phyloP scores from a whole-genome alignment of 2,797 vertebrate genomes.

The Chaunax sp. region DNA sequence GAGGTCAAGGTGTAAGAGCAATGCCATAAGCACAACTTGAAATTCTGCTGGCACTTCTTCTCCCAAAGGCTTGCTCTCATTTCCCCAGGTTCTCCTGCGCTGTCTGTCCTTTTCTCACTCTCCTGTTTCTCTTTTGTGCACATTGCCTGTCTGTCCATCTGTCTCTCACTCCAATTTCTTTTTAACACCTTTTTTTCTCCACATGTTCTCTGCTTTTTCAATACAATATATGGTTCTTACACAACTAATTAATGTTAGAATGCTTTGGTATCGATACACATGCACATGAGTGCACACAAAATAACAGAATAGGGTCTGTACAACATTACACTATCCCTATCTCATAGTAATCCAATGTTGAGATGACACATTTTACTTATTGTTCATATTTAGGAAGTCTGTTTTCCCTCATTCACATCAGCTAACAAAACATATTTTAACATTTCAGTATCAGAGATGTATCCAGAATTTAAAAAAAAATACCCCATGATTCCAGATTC shows the following conservation, averaged over 20 bases:
- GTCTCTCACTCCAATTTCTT: slow-evolving; percentile 50
- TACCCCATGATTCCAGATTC: neutral
- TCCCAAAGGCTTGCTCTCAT: slow-evolving; percentile 55
- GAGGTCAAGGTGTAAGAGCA: slow-evolving; percentile 75
- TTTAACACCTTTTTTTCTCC: slow-evolving; percentile 56
- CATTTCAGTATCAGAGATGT: neutral
- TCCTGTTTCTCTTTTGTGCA: slow-evolving; percentile 34
- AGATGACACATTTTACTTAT: too few relatives aligned
- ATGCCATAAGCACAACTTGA: slow-evolving; percentile 57
- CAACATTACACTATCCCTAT: neutral
- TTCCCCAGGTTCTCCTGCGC: slow-evolving; percentile 32
- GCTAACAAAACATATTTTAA: too few relatives aligned
- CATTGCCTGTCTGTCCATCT: slow-evolving; percentile 12
- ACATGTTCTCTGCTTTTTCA: slow-evolving; percentile 9
- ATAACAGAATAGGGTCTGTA: neutral
- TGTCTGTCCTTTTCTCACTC: slow-evolving; percentile 18
- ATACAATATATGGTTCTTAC: neutral
- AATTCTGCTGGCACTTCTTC: slow-evolving; percentile 57
- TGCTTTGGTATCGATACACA: neutral
- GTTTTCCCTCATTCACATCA: too few relatives aligned
- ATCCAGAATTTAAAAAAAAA: too few relatives aligned
- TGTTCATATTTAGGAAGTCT: neutral
- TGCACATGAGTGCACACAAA: neutral
- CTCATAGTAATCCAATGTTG: too few relatives aligned
- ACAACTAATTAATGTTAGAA: neutral